phyloP scores from a whole-genome alignment of 2,797 vertebrate species.

The Eurystomus glaucurus region DNA sequence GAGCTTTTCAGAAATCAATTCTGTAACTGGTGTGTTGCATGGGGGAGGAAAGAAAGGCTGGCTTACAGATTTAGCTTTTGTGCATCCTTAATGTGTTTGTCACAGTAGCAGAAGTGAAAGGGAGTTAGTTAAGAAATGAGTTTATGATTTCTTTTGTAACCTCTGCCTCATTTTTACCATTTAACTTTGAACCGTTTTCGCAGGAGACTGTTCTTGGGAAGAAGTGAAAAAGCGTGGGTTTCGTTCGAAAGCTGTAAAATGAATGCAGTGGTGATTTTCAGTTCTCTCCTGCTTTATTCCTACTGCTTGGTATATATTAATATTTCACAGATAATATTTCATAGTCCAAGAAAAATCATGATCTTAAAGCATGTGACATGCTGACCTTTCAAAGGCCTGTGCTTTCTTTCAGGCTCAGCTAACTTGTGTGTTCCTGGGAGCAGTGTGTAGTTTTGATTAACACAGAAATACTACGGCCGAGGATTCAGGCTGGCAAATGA shows the following conservation, averaged over 20 bases:
- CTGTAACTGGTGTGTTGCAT: not conserved
- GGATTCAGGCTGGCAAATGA: not conserved
- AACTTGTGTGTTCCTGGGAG: not conserved
- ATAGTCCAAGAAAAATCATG: not conserved
- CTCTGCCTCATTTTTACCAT: not conserved
- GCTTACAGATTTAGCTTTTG: not conserved
- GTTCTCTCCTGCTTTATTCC: not conserved
- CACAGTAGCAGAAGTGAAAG: not conserved
- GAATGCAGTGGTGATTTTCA: not conserved
- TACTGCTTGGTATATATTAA: not conserved
- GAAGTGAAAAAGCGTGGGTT: not conserved
- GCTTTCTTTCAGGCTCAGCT: not conserved
- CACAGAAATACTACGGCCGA: not conserved
- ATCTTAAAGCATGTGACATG: not conserved
- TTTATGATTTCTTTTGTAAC: not conserved
- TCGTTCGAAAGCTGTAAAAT: not conserved
- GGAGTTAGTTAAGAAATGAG: not conserved
- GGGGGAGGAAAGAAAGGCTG: not conserved
- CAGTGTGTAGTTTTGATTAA: not conserved
- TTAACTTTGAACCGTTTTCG: not conserved
- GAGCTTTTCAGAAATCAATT: not conserved
- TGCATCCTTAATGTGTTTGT: not conserved
- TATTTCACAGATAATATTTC: not conserved
- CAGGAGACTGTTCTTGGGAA: not conserved
- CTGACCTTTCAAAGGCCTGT: not conserved